Conservation (phyloP, 1,140 invertebrate genomes). For the Drosophila willistoni region DNA sequence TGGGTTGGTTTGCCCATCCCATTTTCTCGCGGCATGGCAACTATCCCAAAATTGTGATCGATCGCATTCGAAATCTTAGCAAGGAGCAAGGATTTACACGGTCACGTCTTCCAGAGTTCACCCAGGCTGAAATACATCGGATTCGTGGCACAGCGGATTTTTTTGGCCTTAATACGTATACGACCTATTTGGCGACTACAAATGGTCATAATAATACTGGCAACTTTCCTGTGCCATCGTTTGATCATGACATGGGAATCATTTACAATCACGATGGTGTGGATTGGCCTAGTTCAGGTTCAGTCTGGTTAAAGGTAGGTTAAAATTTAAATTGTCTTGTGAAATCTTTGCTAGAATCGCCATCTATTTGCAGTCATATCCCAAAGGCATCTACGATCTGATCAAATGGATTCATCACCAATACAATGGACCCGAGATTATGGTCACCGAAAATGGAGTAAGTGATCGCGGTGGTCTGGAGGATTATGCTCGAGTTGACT, state of each 20-base stretch:
- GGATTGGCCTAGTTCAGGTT: constrained; percentile 83
- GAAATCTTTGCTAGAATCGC: constrained; percentile 24
- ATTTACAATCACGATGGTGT: constrained; percentile 81
- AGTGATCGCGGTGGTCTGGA: constrained; percentile 83
- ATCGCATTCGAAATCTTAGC: constrained; percentile 85
- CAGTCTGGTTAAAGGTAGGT: constrained; percentile 85
- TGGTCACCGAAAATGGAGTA: constrained; percentile 90
- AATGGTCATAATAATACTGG: constrained; percentile 83
- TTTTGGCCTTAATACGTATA: constrained; percentile 86
- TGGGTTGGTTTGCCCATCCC: constrained; percentile 86
- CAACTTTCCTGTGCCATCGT: constrained; percentile 83
- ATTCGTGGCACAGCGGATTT: constrained; percentile 86
- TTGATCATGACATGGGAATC: constrained; percentile 84
- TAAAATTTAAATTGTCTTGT: not conserved
- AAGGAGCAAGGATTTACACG: constrained; percentile 84
- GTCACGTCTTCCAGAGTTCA: constrained; percentile 87
- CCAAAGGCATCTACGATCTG: constrained; percentile 88
- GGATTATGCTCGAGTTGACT: constrained; percentile 85
- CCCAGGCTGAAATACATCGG: constrained; percentile 84
- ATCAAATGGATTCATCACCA: constrained; percentile 88
- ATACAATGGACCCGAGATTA: constrained; percentile 88
- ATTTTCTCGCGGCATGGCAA: constrained; percentile 86
- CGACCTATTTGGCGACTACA: constrained; percentile 82
- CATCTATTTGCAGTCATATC: constrained; percentile 84
- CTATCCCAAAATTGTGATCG: constrained; percentile 86